Conservation (phyloP, 2,888 invertebrate species). For the Hypomecis atomaria region DNA sequence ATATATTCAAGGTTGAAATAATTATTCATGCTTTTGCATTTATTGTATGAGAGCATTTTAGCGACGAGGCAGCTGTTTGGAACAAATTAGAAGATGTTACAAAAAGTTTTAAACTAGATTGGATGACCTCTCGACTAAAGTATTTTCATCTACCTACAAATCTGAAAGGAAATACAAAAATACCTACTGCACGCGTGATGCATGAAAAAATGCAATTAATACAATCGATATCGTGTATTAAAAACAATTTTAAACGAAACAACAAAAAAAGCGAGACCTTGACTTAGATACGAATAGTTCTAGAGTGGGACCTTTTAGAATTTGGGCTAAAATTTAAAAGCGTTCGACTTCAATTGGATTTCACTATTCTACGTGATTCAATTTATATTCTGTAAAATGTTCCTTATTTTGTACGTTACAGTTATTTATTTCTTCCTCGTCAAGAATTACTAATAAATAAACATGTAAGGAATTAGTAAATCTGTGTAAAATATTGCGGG, state of each 20-base stretch:
- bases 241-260: constrained; percentile 8
- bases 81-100: neutral
- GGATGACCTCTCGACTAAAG: no score
- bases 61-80: neutral
- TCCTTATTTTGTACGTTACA: no score
- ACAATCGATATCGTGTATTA: neutral
- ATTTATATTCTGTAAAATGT: neutral
- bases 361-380: constrained; percentile 2
- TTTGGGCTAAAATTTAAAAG: neutral
- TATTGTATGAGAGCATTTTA: neutral
- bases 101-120: neutral
- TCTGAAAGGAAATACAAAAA: neutral
- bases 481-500: no score
- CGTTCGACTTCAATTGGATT: neutral
- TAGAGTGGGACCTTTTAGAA: neutral
- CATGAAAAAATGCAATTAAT: neutral
- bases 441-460: no score
- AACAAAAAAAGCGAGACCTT: constrained; percentile 15
- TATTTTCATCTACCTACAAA: no score
- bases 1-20: constrained; percentile 29
- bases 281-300: constrained; percentile 12
- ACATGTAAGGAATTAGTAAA: no score
- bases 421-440: no score
- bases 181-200: neutral
- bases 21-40: constrained; percentile 14